Conservation (phyloP, 2,797 vertebrate species). For the Clarias laeviceps region DNA sequence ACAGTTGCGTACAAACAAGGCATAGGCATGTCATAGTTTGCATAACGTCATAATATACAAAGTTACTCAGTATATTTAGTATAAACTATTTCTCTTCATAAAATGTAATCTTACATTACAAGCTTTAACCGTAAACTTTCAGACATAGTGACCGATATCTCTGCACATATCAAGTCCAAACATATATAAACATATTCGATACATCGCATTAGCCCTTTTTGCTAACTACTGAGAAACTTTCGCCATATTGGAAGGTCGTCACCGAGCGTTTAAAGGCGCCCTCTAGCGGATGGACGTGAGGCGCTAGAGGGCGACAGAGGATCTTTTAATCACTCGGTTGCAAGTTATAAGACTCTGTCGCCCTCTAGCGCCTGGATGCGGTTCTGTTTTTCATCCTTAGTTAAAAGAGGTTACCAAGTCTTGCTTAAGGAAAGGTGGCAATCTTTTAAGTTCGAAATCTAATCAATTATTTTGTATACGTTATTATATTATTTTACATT, state of each 20-base stretch:
- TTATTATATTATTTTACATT: too few relatives aligned
- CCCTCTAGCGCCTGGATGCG: not conserved
- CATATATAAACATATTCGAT: too few relatives aligned
- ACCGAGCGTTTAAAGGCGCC: not conserved
- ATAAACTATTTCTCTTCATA: not conserved
- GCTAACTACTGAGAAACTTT: not conserved
- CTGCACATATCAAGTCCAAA: not conserved
- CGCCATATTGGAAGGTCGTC: not conserved
- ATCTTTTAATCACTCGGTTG: not conserved
- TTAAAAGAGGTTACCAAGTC: not conserved
- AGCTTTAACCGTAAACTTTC: not conserved
- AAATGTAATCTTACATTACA: not conserved
- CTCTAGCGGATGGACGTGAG: too few relatives aligned
- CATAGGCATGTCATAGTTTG: too few relatives aligned
- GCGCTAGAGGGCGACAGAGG: not conserved
- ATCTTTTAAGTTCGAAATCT: not conserved
- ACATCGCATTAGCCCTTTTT: not conserved
- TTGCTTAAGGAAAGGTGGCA: not conserved
- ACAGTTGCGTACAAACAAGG: not conserved
- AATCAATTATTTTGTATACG: not conserved
- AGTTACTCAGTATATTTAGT: not conserved
- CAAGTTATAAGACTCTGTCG: too few relatives aligned
- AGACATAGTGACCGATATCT: not conserved
- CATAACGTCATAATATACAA: not conserved
- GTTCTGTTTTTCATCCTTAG: not conserved